Evolutionary conservation across 2,113 vertebrate species (phyloP).

Genomic region (Nothoprocta pentlandii): DNA sequence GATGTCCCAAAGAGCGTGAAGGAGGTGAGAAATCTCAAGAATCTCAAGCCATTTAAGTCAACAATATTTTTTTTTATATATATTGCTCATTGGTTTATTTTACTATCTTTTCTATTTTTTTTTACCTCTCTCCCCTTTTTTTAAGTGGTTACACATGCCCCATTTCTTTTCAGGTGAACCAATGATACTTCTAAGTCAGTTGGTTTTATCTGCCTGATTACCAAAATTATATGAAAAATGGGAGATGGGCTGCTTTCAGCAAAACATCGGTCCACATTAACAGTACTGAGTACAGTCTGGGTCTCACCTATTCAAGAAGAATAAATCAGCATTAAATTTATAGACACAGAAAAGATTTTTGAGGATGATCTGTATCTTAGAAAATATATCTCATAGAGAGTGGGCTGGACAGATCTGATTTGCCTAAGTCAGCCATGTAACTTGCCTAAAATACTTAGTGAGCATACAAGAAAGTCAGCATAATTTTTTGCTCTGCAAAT

Average conservation of each 20-base stretch:
- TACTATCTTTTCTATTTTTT: background rate
- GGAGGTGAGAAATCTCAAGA: background rate
- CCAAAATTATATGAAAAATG: background rate
- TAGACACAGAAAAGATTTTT: background rate
- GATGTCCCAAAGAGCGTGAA: background rate
- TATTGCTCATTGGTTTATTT: background rate
- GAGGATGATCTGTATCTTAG: no score
- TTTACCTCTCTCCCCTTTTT: background rate
- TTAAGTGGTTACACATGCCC: background rate
- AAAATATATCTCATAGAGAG: background rate
- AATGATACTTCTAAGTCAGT: background rate
- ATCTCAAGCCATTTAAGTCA: background rate
- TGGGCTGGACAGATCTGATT: background rate
- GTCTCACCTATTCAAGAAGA: background rate
- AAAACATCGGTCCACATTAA: background rate
- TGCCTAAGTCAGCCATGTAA: background rate
- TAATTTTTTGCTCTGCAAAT: background rate
- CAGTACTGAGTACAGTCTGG: background rate
- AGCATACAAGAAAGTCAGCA: background rate
- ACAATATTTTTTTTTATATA: background rate
- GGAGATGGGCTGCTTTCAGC: background rate
- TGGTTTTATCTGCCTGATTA: background rate
- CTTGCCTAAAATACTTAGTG: background rate
- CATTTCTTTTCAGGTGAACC: background rate
- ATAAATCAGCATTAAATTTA: background rate